Evolutionary conservation across 2,113 vertebrate genomes (phyloP).

Genomic region (Opisthocomus hoazin): DNA sequence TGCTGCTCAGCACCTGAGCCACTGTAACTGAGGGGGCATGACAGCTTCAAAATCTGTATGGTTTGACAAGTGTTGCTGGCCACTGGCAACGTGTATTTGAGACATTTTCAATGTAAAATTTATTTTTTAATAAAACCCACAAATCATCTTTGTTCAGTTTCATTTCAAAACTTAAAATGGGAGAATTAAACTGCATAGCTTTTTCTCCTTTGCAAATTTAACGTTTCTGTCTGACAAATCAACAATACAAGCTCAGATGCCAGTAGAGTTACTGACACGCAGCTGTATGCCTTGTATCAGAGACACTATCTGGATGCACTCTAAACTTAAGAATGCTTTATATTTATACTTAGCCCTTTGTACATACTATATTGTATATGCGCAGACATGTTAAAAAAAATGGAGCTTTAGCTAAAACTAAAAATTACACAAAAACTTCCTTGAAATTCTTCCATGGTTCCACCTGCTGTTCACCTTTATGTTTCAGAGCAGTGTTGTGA

Average conservation of each 20-base stretch:
- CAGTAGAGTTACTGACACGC: not conserved
- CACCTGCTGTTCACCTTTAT: not conserved
- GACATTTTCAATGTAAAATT: not conserved
- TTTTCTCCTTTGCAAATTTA: not conserved
- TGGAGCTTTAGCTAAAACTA: not conserved
- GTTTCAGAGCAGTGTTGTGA: not conserved
- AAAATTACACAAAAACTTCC: too few species aligned
- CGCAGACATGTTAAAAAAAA: not conserved
- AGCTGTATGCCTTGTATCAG: not conserved
- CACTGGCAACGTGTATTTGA: not conserved
- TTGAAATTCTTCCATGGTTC: not conserved
- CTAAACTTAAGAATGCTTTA: not conserved
- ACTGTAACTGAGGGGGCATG: not conserved
- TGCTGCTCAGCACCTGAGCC: not conserved
- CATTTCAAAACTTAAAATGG: not conserved
- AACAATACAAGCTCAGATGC: not conserved
- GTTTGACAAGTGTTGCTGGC: not conserved
- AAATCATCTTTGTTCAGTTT: not conserved
- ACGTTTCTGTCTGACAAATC: not conserved
- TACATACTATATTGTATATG: not conserved
- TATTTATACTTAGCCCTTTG: not conserved
- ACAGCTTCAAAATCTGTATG: not conserved
- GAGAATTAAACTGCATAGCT: not conserved
- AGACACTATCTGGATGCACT: not conserved
- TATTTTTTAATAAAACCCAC: not conserved